These are phyloP conservation scores for Eudorcas thomsonii DNA, from an alignment of 2,113 vertebrate genomes.

Conservation along the genomic window DNA sequence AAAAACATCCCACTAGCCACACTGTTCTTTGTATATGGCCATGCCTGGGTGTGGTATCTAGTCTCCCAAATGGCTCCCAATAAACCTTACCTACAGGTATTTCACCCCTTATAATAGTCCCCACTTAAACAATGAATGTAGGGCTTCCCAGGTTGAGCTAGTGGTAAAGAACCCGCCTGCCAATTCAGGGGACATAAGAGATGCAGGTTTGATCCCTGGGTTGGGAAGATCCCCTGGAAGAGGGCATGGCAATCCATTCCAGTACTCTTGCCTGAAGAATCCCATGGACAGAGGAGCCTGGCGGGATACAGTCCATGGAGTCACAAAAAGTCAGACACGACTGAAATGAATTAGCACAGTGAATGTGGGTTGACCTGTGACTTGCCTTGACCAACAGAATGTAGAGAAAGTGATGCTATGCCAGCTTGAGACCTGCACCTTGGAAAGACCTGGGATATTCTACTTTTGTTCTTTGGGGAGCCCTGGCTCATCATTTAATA, in stretches of 20 bases:
- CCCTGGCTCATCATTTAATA: not conserved
- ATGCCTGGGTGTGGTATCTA: not conserved
- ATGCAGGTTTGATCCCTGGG: not conserved
- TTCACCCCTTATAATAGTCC: not conserved
- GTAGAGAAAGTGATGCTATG: not conserved
- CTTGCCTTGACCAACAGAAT: not conserved
- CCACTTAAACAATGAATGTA: not conserved
- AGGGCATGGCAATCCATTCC: not conserved
- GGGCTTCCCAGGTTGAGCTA: not conserved
- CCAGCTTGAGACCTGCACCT: not conserved
- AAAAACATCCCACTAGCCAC: not conserved
- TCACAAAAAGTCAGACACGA: fast-evolving
- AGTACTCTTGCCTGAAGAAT: not conserved
- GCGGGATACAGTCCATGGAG: not conserved
- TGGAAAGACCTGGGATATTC: not conserved
- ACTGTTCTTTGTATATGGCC: not conserved
- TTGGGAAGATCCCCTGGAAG: not conserved
- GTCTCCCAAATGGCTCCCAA: not conserved
- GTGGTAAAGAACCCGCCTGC: not conserved
- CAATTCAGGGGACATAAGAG: not conserved
- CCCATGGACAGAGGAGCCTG: not conserved
- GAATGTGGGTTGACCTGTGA: not conserved
- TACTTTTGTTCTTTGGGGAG: not conserved
- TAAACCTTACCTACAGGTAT: not conserved
- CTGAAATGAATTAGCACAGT: not conserved